These are phyloP conservation scores for Chelon labrosus DNA, from an alignment of 2,797 vertebrate species.

Conservation along the genomic window DNA sequence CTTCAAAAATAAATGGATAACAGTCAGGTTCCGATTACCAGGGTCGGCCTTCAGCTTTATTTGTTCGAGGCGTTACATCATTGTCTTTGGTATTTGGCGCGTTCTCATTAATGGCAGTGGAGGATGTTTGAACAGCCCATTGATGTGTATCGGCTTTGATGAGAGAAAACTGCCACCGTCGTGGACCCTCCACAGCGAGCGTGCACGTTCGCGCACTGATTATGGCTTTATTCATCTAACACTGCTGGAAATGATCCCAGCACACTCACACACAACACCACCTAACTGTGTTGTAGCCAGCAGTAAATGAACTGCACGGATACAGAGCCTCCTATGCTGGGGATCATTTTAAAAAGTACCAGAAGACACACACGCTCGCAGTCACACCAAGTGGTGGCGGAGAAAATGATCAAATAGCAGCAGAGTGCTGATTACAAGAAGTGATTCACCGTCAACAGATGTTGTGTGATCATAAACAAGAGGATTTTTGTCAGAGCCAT, in stretches of 20 bases:
- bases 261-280: slow-evolving; percentile 1
- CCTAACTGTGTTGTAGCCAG: slow-evolving; percentile 1
- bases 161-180: slow-evolving; percentile 47
- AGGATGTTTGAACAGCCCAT: slow-evolving; percentile 60
- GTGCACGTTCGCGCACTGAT: slow-evolving; percentile 31
- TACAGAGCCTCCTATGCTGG: slow-evolving; percentile 11
- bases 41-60: slow-evolving; percentile 58
- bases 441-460: slow-evolving; percentile 78
- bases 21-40: slow-evolving; percentile 54
- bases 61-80: slow-evolving; percentile 32
- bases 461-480: slow-evolving; percentile 81
- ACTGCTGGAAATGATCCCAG: slow-evolving; percentile 16
- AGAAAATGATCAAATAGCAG: slow-evolving; percentile 72
- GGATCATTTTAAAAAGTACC: slow-evolving; percentile 6
- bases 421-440: slow-evolving; percentile 71
- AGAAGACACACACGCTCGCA: slow-evolving; percentile 12
- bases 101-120: slow-evolving; percentile 56
- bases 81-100: slow-evolving; percentile 48
- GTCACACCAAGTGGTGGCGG: slow-evolving; percentile 40
- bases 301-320: slow-evolving; percentile 8
- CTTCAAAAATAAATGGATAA: slow-evolving; percentile 62
- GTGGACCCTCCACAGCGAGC: slow-evolving; percentile 9
- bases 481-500: slow-evolving; percentile 76
- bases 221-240: slow-evolving; percentile 43
- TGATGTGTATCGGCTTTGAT: slow-evolving; percentile 73